These are phyloP conservation scores for Scomberomorus guttatus DNA, from an alignment of 2,797 vertebrate genomes.

Conservation along the genomic window DNA sequence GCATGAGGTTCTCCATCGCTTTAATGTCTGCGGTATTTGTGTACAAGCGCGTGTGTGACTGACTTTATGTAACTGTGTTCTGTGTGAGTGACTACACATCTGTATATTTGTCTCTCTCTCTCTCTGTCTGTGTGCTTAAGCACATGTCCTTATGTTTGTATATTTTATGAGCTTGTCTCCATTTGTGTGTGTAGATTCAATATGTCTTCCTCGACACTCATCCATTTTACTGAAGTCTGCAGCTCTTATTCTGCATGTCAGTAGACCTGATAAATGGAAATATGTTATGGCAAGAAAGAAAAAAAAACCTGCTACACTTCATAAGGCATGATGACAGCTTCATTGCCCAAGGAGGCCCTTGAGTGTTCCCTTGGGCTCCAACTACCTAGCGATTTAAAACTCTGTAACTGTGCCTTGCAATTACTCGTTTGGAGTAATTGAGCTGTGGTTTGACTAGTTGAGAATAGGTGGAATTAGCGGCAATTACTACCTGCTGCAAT, in stretches of 20 bases:
- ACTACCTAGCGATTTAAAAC: slow-evolving; percentile 46
- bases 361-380: slow-evolving; percentile 51
- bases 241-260: slow-evolving; percentile 34
- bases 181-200: slow-evolving; percentile 1
- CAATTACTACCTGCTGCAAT: slow-evolving; percentile 51
- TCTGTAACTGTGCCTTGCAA: slow-evolving; percentile 43
- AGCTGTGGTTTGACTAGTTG: slow-evolving; percentile 35
- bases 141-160: slow-evolving; percentile 8
- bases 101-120: not conserved
- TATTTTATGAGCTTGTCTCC: not conserved
- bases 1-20: slow-evolving; percentile 49
- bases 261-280: slow-evolving; percentile 62
- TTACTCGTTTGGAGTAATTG: slow-evolving; percentile 43
- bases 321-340: slow-evolving; percentile 56
- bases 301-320: slow-evolving; percentile 47
- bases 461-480: slow-evolving; percentile 50
- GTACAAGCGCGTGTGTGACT: slow-evolving; percentile 3
- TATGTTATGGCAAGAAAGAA: slow-evolving; percentile 23
- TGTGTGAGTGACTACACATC: slow-evolving; percentile 5
- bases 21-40: slow-evolving; percentile 43
- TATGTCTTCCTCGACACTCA: slow-evolving; percentile 33
- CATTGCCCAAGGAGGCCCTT: slow-evolving; percentile 58
- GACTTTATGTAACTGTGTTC: not conserved
- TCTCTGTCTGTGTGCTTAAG: not conserved
- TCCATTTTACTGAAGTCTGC: slow-evolving; percentile 55